Evolutionary conservation across 2,797 vertebrate species (phyloP).

Genomic region (Clarias fuscus): DNA sequence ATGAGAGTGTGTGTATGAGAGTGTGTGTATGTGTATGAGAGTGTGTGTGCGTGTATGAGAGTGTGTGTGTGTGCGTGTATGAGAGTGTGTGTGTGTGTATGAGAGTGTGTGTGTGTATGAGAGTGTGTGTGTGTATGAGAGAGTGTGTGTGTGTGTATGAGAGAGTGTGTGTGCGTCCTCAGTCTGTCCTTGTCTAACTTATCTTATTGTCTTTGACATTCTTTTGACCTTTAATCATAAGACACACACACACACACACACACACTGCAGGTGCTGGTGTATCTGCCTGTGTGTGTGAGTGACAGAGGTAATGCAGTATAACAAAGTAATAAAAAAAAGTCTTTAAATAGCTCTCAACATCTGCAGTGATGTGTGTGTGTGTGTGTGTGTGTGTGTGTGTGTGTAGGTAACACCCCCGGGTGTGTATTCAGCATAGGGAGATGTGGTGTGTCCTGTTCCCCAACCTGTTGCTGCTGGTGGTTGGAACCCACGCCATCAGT

Average conservation of each 20-base stretch:
- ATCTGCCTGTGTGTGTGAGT: conserved; percentile 3
- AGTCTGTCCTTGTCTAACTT: background rate
- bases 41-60: too few relatives aligned
- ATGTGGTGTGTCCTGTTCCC: conserved; percentile 70
- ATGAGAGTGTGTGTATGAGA: too few relatives aligned
- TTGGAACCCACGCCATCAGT: conserved; percentile 79
- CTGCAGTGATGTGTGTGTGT: conserved; percentile 19
- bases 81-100: conserved; percentile 67
- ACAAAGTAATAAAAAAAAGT: conserved; percentile 50
- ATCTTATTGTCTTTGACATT: background rate
- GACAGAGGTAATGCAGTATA: conserved; percentile 81
- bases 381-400: conserved; percentile 59
- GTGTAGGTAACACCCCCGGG: conserved; percentile 81
- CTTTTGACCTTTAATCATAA: background rate
- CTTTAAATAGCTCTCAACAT: background rate
- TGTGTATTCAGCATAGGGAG: conserved; percentile 58
- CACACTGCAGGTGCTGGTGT: background rate
- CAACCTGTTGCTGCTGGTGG: conserved; percentile 70
- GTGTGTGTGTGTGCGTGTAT: conserved; percentile 19
- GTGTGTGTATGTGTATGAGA: too few relatives aligned
- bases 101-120: conserved; percentile 18
- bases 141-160: background rate
- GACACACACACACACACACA: conserved; percentile 12
- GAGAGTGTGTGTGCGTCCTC: conserved; percentile 32
- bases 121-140: conserved; percentile 68